Base-by-base conservation (phyloP, 2,888 invertebrate genomes). In the Parnassius mnemosyne region DNA sequence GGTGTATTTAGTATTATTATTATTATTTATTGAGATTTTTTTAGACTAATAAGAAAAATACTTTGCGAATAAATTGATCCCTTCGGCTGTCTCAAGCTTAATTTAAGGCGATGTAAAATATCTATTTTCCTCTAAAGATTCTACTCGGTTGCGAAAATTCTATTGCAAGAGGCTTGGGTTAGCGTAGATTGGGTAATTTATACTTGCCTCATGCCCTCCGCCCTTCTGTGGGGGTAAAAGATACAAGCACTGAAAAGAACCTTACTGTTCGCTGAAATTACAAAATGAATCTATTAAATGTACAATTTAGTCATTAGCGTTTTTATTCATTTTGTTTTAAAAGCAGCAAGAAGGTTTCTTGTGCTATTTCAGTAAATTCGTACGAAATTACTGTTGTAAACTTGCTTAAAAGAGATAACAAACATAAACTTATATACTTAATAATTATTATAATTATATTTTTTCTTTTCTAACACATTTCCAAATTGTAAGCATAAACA, bases 111-210 rank as follows among this genome's bases (percentile, higher is more conserved):
- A 80, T 80, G 80, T 85, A 57, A 64, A 60, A 60, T 64, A 64
- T 64, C 60, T 60, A 86, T 83, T 85, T 87, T 85, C 84, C 77
- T 80, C 79, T 83, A 83, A 83, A 77, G 80, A 81, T 77, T 82
- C 80, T 78, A 81, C 81, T 83, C 77, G 79, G 81, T 79, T 80
- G 78, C 80, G 83, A 83, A 86, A 87, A 84, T 87, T 86, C 83
- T 85, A 86, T 86, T 84, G 85, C 83, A 79, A 79, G 81, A 85
- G 86, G 83, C 83, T 85, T 84, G 82, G 86, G 85, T 87, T 83
- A 85, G 78, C 84, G 87, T 84, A 88, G 89, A 89, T 89, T 89
- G 85, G 88, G 89, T 88, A 89, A 89, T 90, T 89, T 90, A 89
- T 89, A 89, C 84, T 89, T 83, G 85, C 88, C 86, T 80, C 81